Evolutionary conservation across 2,888 invertebrate genomes (phyloP).

Genomic region (Sturmia bella): DNA sequence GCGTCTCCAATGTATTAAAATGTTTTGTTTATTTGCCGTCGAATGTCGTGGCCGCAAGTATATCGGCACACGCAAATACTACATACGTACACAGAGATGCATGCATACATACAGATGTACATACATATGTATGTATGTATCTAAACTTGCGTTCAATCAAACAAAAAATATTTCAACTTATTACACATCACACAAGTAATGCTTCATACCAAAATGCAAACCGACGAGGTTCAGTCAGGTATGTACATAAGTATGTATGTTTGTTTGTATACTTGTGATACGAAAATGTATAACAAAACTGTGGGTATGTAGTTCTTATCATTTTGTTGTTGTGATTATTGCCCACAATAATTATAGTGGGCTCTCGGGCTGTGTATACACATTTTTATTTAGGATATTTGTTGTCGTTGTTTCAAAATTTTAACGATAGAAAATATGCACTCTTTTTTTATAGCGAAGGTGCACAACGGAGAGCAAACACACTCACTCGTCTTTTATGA

Average conservation of each 20-base stretch:
- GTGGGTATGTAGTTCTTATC: slow-evolving; percentile 28
- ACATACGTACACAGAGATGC: background rate
- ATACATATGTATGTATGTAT: background rate
- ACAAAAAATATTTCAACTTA: slow-evolving; percentile 38
- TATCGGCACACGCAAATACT: background rate
- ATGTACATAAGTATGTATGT: background rate
- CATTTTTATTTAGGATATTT: slow-evolving; percentile 40
- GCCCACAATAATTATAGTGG: slow-evolving; percentile 45
- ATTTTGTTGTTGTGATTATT: slow-evolving; percentile 26
- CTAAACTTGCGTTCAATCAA: slow-evolving; percentile 39
- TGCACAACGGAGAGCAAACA: background rate
- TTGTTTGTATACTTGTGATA: background rate
- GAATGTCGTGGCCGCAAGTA: slow-evolving; percentile 66
- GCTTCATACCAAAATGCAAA: background rate
- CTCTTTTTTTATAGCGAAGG: background rate
- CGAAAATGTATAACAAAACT: slow-evolving; percentile 15
- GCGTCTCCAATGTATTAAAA: slow-evolving; percentile 37
- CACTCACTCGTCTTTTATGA: background rate
- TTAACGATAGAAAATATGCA: slow-evolving; percentile 13
- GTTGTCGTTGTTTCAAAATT: slow-evolving; percentile 33
- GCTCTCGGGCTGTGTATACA: slow-evolving; percentile 33
- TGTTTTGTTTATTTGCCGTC: slow-evolving; percentile 47
- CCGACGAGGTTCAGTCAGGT: background rate
- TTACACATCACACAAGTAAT: slow-evolving; percentile 5
- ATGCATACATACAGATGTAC: background rate